Conservation (phyloP, 2,113 vertebrate species). For the Myrmecophaga tridactyla region DNA sequence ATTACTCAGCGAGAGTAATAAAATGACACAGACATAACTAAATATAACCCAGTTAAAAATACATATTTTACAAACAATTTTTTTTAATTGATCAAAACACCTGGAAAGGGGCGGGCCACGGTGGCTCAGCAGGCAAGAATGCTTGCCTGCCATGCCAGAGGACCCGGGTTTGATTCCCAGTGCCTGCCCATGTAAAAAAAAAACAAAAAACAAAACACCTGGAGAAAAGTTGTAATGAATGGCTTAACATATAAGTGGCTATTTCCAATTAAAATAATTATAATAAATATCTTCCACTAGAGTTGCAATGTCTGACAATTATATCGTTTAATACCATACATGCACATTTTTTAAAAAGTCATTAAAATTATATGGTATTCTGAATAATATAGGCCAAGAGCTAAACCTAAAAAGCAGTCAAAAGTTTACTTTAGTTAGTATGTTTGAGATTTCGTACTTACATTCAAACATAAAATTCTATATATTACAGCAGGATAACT, state of each 20-base stretch:
- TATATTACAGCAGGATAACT: background rate
- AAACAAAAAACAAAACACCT: too few species aligned
- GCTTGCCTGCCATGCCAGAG: too few species aligned
- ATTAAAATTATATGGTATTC: background rate
- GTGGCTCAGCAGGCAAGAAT: too few species aligned
- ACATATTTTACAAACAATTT: background rate
- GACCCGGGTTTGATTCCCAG: too few species aligned
- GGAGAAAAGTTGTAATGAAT: background rate
- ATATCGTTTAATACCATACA: background rate
- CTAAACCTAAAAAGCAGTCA: constrained; percentile 5
- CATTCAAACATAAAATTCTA: constrained; percentile 18
- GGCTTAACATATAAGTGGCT: background rate
- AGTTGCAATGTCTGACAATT: background rate
- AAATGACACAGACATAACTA: background rate
- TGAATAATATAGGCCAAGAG: constrained; percentile 38
- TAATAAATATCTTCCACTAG: constrained; percentile 29
- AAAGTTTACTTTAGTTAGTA: constrained; percentile 10
- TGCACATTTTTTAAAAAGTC: background rate
- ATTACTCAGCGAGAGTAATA: constrained; percentile 30
- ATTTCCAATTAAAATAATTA: constrained; percentile 20
- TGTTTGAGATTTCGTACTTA: background rate
- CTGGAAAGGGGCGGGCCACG: too few species aligned
- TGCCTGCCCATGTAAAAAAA: too few species aligned
- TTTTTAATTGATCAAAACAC: background rate
- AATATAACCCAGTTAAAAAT: background rate